Conservation (phyloP, 2,113 vertebrate genomes). For the Tympanuchus pallidicinctus region DNA sequence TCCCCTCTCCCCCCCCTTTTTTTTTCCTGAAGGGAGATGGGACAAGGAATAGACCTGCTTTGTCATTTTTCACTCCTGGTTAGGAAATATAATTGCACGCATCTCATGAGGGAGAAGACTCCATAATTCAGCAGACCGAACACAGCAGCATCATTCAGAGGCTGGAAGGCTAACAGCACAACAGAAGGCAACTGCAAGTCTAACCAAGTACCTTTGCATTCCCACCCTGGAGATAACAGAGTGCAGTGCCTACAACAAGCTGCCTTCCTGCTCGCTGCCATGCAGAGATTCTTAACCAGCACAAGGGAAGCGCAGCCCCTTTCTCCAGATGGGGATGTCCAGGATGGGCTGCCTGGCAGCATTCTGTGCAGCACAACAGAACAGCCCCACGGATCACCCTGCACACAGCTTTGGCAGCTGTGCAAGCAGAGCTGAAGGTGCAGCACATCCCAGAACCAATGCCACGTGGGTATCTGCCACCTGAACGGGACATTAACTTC, state of each 20-base stretch:
- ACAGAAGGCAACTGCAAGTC: background rate
- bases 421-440: background rate
- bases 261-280: rapidly evolving
- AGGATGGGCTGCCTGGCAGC: background rate
- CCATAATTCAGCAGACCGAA: background rate
- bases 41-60: background rate
- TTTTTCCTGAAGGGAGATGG: background rate
- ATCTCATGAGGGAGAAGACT: background rate
- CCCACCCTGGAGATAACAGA: background rate
- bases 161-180: background rate
- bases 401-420: background rate
- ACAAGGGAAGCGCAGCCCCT: background rate
- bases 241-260: background rate
- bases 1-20: background rate
- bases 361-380: background rate
- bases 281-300: rapidly evolving
- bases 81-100: background rate
- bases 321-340: background rate
- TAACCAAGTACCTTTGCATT: background rate
- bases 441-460: background rate
- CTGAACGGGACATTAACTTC: background rate
- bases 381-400: too few relatives aligned
- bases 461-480: background rate
- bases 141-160: background rate
- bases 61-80: background rate